Percentiles rank a stretch among this genome's conserved stretches.
phyloP scores from a whole-genome alignment of 1,140 invertebrate species.

The Drosophila santomea region DNA sequence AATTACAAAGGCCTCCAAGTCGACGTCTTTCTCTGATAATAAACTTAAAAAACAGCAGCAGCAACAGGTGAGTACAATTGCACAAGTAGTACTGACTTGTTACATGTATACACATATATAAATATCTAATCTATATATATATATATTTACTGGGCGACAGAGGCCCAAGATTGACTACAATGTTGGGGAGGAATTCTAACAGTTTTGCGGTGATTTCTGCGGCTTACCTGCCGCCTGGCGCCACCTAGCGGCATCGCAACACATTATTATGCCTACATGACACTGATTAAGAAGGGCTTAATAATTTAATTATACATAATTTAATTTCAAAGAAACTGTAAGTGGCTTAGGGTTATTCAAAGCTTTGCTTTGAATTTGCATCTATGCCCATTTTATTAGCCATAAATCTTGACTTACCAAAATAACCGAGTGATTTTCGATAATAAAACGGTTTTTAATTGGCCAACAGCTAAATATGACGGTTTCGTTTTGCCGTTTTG shows the following conservation, averaged over 20 bases:
- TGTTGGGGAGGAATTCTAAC: conserved; percentile 55
- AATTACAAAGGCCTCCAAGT: conserved; percentile 64
- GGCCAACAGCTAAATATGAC: conserved; percentile 16
- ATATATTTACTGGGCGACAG: too few species aligned
- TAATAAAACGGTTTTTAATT: conserved; percentile 52
- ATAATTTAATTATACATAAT: too few species aligned
- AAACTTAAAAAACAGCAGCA: conserved; percentile 28
- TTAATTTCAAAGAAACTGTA: too few species aligned
- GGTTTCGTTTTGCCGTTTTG: conserved; percentile 27
- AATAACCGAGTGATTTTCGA: conserved; percentile 21
- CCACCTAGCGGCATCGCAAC: conserved; percentile 46
- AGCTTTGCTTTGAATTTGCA: background rate
- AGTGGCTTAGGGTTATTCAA: too few species aligned
- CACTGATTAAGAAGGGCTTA: too few species aligned
- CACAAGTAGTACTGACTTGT: background rate
- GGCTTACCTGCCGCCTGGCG: conserved; percentile 62
- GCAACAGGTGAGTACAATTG: conserved; percentile 14
- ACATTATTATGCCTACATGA: background rate
- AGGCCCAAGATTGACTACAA: conserved; percentile 13
- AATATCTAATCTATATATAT: too few species aligned
- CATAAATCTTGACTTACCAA: conserved; percentile 26
- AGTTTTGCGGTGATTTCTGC: conserved; percentile 56
- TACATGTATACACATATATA: background rate
- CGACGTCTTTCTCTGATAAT: conserved; percentile 46
- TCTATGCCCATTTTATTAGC: conserved; percentile 13